phyloP scores from a whole-genome alignment of 2,888 invertebrate genomes.

The Antheraea yamamai region DNA sequence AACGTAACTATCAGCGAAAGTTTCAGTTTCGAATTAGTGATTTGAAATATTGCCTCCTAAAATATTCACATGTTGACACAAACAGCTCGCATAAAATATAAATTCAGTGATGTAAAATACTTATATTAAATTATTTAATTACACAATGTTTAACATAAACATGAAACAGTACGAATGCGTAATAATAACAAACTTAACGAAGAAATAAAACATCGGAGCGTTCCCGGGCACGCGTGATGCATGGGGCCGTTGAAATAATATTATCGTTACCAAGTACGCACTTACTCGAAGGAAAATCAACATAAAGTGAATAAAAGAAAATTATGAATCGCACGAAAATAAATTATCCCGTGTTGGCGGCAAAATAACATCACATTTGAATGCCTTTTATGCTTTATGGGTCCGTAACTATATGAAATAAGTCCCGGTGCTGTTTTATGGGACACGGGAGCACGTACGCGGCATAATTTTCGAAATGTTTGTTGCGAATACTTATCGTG shows the following conservation, averaged over 20 bases:
- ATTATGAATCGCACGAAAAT: slow-evolving; percentile 81
- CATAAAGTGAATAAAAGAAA: slow-evolving; percentile 83
- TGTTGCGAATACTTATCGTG: slow-evolving; percentile 48
- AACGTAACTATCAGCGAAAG: too few relatives aligned
- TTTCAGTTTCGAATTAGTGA: too few relatives aligned
- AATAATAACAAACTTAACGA: slow-evolving; percentile 68
- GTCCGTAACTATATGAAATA: slow-evolving; percentile 79
- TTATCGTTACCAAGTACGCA: slow-evolving; percentile 79
- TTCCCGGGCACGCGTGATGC: slow-evolving; percentile 62
- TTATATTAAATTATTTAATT: slow-evolving; percentile 24
- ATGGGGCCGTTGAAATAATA: slow-evolving; percentile 80
- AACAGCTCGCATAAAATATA: not conserved
- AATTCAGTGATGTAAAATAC: not conserved
- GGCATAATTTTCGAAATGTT: slow-evolving; percentile 75
- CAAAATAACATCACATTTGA: slow-evolving; percentile 83
- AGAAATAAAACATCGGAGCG: slow-evolving; percentile 65
- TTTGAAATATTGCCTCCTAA: too few relatives aligned
- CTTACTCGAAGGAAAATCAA: slow-evolving; percentile 80
- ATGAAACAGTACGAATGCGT: slow-evolving; percentile 39
- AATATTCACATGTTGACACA: too few relatives aligned
- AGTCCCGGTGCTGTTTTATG: slow-evolving; percentile 74
- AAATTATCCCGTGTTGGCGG: slow-evolving; percentile 82
- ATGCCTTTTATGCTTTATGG: slow-evolving; percentile 82
- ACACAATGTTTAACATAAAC: slow-evolving; percentile 30
- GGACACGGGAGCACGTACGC: slow-evolving; percentile 74